A percentile compares a stretch with the other conserved stretches of the same genome.
phyloP scores from a whole-genome alignment of 2,888 invertebrate species.

The Phyto melanocephala region DNA sequence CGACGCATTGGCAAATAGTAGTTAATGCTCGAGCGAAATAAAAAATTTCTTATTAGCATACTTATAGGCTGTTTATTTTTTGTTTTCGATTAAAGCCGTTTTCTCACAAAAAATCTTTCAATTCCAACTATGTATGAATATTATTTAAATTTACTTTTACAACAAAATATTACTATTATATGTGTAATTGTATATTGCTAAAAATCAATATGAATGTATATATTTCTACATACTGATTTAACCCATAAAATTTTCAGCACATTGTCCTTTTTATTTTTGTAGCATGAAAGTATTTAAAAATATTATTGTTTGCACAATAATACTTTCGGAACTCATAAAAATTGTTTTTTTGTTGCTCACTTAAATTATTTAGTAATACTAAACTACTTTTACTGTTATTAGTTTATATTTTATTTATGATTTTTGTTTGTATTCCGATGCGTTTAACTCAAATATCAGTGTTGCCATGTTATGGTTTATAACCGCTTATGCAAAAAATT shows the following conservation, averaged over 20 bases:
- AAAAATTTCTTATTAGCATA: constrained; percentile 73
- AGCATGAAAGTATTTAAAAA: too few species aligned
- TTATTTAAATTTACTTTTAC: too few species aligned
- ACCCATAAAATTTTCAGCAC: too few species aligned
- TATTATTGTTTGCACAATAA: background rate
- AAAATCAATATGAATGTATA: constrained; percentile 16
- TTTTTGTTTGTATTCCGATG: too few species aligned
- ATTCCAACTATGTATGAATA: too few species aligned
- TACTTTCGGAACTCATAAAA: background rate
- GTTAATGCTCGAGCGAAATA: constrained; percentile 71
- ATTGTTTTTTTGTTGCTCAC: background rate
- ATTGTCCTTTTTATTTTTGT: too few species aligned
- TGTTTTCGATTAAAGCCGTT: background rate
- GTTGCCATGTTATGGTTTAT: too few species aligned
- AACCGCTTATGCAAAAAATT: too few species aligned
- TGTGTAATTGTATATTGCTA: too few species aligned
- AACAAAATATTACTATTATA: too few species aligned
- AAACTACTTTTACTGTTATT: background rate
- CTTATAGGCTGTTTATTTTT: constrained; percentile 55
- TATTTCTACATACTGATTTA: background rate
- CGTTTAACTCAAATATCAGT: too few species aligned
- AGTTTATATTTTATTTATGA: background rate
- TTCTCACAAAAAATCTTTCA: background rate
- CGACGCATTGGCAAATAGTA: constrained; percentile 69
- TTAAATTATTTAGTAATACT: background rate